Base-by-base conservation (phyloP, 2,888 invertebrate species). In the Rhagonycha fulva region DNA sequence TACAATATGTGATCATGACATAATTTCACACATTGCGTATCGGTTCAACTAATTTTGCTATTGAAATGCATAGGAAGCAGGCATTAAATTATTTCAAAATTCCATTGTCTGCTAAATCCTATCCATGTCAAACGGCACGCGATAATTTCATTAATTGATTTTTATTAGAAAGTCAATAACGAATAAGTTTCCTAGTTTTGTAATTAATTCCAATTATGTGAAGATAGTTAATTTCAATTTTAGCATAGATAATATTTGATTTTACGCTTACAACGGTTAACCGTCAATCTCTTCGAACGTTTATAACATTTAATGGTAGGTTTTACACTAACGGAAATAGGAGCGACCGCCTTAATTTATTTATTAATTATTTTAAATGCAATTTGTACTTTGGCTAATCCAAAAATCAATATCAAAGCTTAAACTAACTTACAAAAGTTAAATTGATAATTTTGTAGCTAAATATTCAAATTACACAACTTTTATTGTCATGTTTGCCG, bases 211-310 rank as follows among this genome's bases (percentile, higher is more conserved):
- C 78, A 77, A 79, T 79, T 75, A 76, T 70, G 70, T 23, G 47
- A 62, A 74, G 77, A 78, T 78, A 71, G 78, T 76, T 77, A 75
- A 77, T 80, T 80, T 80, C 78, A 77, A 80, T 77, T 78, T 76
- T 79, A 79, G 76, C 77, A 74, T 78, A 77, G 79, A 79, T 80
- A 79, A 77, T 78, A 78, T 81, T 81, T 76, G 76, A 81, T 81
- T 80, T 78, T 75, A 62, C 71, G 72, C 77, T 69, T 71, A 24
- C 23, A 23, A 12, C 23, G n/a, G n/a, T 61, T 72, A 71, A 80
- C 79, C 82, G 81, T 82, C 82, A 81, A 80, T 82, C 80, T 81
- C 72, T 47, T 63, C 70, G 76, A 79, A 80, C 82, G 81, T 82
- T 82, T 81, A 82, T 82, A 81, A 81, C 79, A 74, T 78, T 79